Evolutionary conservation across 2,797 vertebrate genomes (phyloP), one percentile per base, ranked within the genome.

Genomic region (Pelochelys cantorii): DNA sequence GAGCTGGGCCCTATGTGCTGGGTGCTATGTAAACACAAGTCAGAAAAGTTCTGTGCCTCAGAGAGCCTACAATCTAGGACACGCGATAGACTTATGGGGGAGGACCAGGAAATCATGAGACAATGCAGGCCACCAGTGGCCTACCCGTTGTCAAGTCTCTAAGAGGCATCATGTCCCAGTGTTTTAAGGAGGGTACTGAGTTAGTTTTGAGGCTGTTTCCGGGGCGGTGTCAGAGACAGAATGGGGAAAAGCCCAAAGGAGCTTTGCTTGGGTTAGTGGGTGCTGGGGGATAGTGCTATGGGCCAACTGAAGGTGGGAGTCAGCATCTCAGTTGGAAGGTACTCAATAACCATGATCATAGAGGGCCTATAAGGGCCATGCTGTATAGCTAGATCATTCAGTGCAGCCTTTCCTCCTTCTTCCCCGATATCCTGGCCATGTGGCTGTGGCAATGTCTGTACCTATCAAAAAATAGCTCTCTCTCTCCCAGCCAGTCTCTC

Each of bases 401-500:
- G 75, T 94, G 87, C 85, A 92, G 83, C 85, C 29, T 55, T 53
- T 91, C 77, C 79, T 83, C 85, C 59, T 31, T 0, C 0, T 68
- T 84, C 82, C 34, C 88, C 54, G 54, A 23, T 68, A 57, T 11
- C 83, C 56, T 80, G 83, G 23, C 77, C 89, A 29, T 1, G 2
- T 29, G 96, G 78, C 52, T 87, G 37, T 89, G 48, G 65, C 83
- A 90, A 12, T 83, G 68, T 74, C 71, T 91, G 92, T 95, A 84
- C 85, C 90, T 93, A 95, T 79, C 68, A 89, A 95, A 95, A 90
- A 95, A 79, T 93, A 91, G 0, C 1, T 78, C 91, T 95, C 77
- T 85, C 23, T 97, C 83, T 95, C 93, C 88, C 48, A 85, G n/a
- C 59, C 91, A 42, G 74, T 65, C 96, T 93, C 92, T 93, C 57